Percentiles rank a stretch among this genome's conserved stretches.
phyloP scores from a whole-genome alignment of 2,797 vertebrate genomes.

The Danio tinwini region DNA sequence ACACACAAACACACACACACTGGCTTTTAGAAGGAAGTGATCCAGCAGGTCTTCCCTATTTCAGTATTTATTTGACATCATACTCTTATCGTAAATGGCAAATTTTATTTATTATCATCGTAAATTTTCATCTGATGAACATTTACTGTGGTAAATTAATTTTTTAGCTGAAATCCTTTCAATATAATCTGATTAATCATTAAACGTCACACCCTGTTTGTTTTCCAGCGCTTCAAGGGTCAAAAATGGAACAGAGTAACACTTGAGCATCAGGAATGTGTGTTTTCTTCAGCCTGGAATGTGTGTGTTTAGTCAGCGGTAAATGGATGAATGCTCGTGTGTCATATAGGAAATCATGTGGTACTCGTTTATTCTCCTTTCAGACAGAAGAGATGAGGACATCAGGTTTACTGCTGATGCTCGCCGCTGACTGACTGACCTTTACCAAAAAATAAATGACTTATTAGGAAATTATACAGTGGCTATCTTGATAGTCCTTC shows the following conservation, averaged over 20 bases:
- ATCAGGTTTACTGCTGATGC: neutral
- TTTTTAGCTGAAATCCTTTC: conserved; percentile 2
- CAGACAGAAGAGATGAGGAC: conserved; percentile 16
- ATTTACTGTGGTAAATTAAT: conserved; percentile 6
- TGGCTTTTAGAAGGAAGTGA: conserved; percentile 34
- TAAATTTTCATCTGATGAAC: neutral
- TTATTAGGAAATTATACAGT: too few relatives aligned
- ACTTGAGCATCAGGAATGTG: conserved; percentile 36
- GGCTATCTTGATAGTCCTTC: neutral
- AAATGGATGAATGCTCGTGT: conserved; percentile 26
- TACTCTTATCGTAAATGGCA: neutral
- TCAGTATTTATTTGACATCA: neutral
- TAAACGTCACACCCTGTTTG: neutral
- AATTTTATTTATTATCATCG: conserved; percentile 2
- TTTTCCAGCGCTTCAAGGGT: neutral
- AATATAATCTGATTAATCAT: neutral
- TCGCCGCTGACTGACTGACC: neutral
- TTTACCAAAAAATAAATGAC: neutral
- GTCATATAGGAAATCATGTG: conserved; percentile 39
- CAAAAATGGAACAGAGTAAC: neutral
- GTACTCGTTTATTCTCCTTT: conserved; percentile 12
- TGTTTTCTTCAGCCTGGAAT: conserved; percentile 34
- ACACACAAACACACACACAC: neutral
- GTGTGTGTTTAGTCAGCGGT: conserved; percentile 50
- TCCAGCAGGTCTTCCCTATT: conserved; percentile 14